These are phyloP conservation scores for Drosophila tripunctata DNA, from an alignment of 2,888 invertebrate genomes.

Conservation along the genomic window DNA sequence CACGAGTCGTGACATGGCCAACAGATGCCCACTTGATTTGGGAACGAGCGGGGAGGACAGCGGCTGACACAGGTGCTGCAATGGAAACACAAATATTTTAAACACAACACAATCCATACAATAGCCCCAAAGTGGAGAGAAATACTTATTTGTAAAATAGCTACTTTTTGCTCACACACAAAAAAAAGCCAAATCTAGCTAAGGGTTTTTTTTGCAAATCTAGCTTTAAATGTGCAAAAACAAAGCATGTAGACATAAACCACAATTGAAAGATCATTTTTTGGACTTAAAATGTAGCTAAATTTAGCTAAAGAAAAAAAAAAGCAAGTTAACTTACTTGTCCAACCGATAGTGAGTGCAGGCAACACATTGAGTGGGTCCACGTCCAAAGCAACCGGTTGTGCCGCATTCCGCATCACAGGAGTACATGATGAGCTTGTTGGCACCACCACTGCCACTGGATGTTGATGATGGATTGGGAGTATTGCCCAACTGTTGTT, in stretches of 20 bases:
- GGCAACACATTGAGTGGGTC: conserved; percentile 92
- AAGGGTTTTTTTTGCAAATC: too few species aligned
- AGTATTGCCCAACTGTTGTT: conserved; percentile 73
- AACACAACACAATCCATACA: too few species aligned
- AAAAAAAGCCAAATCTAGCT: too few species aligned
- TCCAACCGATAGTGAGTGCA: conserved; percentile 92
- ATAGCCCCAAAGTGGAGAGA: too few species aligned
- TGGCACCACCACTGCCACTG: conserved; percentile 73
- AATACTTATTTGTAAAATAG: too few species aligned
- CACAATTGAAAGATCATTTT: too few species aligned
- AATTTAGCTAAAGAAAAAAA: not conserved
- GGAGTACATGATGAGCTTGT: conserved; percentile 55
- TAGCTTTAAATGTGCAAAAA: too few species aligned
- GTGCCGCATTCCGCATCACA: conserved; percentile 95
- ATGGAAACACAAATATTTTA: too few species aligned
- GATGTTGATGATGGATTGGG: too few species aligned
- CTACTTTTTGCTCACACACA: too few species aligned
- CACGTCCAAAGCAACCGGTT: conserved; percentile 94
- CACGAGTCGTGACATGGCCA: conserved; percentile 96
- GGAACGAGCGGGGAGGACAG: conserved; percentile 93
- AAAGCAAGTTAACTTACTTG: conserved; percentile 86
- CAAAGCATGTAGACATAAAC: too few species aligned
- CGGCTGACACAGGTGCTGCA: conserved; percentile 92
- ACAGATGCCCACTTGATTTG: conserved; percentile 91
- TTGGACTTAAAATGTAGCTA: too few species aligned